phyloP scores from a whole-genome alignment of 2,888 invertebrate genomes.

The Monochamus alternatus region DNA sequence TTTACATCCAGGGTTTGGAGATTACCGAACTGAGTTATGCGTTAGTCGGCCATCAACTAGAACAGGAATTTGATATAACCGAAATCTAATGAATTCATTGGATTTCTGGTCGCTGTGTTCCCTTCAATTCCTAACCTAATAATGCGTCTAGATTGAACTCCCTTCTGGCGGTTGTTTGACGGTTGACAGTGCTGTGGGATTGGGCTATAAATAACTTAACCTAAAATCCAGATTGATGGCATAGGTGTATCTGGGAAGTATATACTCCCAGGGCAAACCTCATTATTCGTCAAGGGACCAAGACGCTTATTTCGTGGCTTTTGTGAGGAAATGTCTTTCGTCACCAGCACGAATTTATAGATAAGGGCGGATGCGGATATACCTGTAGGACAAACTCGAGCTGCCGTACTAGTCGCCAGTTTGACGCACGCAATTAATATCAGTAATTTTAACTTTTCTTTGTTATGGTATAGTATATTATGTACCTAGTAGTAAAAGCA shows the following conservation, averaged over 20 bases:
- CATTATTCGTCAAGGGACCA: background rate
- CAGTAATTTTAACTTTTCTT: no score
- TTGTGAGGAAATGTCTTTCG: background rate
- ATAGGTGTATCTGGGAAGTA: slow-evolving; percentile 12
- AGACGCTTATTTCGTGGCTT: background rate
- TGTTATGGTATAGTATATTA: no score
- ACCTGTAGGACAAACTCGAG: no score
- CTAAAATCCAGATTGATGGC: slow-evolving; percentile 37
- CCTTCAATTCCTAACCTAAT: slow-evolving; percentile 31
- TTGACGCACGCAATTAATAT: no score
- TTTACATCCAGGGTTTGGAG: background rate
- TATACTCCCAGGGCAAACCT: slow-evolving; percentile 7
- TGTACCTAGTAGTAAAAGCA: no score
- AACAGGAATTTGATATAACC: slow-evolving; percentile 31
- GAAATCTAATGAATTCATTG: slow-evolving; percentile 36
- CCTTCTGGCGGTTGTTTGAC: slow-evolving; percentile 28
- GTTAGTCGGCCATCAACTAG: background rate
- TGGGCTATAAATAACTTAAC: slow-evolving; percentile 32
- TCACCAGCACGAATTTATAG: background rate
- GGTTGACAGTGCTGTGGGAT: slow-evolving; percentile 22
- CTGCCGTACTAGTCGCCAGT: no score
- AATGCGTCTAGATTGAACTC: slow-evolving; percentile 29
- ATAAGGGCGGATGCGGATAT: background rate
- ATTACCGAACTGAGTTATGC: background rate
- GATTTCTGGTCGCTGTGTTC: slow-evolving; percentile 23